phyloP scores from a whole-genome alignment of 1,140 invertebrate genomes.

The Magallana ariakensis region DNA sequence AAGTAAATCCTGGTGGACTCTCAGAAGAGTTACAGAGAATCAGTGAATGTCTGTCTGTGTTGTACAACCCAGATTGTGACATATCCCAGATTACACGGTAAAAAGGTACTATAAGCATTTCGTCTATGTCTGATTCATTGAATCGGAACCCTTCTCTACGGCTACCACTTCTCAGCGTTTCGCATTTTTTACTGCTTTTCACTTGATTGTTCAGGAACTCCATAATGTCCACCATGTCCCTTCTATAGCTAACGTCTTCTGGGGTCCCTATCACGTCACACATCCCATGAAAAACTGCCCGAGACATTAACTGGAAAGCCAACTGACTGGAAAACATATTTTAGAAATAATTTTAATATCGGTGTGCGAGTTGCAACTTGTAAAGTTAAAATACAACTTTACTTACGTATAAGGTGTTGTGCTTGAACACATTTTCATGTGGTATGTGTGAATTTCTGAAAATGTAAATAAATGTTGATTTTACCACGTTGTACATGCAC shows the following conservation, averaged over 20 bases:
- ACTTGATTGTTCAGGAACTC: neutral
- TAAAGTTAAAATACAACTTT: no score
- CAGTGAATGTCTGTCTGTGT: neutral
- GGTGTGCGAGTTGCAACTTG: no score
- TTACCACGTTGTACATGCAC: no score
- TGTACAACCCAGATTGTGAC: neutral
- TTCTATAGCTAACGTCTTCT: neutral
- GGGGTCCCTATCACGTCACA: no score
- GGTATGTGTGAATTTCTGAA: no score
- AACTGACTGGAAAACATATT: no score
- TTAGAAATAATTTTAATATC: no score
- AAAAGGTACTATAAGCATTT: neutral
- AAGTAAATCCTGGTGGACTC: neutral
- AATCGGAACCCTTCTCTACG: slow-evolving; percentile 1
- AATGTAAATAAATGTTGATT: no score
- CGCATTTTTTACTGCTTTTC: neutral
- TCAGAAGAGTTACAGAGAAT: neutral
- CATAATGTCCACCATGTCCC: neutral
- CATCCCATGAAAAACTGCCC: no score
- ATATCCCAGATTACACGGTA: neutral
- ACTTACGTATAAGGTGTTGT: no score
- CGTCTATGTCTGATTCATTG: neutral
- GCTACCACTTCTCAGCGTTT: neutral
- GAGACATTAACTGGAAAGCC: no score
- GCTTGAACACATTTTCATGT: no score